Percentiles rank a stretch among this genome's conserved stretches.
Conservation (phyloP, 2,888 invertebrate genomes). For the Dasypogon diadema region DNA sequence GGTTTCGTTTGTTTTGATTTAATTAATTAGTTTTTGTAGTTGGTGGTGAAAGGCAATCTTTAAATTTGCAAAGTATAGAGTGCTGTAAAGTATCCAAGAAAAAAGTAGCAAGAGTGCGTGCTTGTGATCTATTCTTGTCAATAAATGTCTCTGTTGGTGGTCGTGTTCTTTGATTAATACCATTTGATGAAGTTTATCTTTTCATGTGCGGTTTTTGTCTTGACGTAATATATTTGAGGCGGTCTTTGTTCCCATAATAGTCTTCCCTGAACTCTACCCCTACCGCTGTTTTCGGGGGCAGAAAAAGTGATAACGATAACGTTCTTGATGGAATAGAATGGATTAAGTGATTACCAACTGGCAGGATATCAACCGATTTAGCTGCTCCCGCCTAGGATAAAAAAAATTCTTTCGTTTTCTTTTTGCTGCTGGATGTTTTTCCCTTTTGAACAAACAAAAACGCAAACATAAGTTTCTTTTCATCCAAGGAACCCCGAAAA, state of each 20-base stretch:
- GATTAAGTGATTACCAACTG: constrained; percentile 54
- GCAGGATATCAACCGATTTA: constrained; percentile 36
- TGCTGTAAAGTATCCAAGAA: constrained; percentile 12
- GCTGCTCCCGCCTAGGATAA: constrained; percentile 3
- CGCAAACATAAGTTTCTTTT: constrained; percentile 15
- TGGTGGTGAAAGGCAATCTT: constrained; percentile 16
- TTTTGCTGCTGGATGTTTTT: not conserved
- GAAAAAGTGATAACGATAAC: constrained; percentile 53
- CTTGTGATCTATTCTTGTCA: constrained; percentile 37
- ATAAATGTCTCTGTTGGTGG: constrained; percentile 45
- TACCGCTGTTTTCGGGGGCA: not conserved
- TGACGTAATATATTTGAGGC: constrained; percentile 37
- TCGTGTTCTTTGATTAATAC: constrained; percentile 50
- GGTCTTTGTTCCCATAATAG: constrained; percentile 32
- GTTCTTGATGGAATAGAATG: constrained; percentile 52
- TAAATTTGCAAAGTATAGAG: constrained; percentile 4
- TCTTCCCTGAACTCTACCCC: not conserved
- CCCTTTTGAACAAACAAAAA: constrained; percentile 6
- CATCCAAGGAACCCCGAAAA: constrained; percentile 3
- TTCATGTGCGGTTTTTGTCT: constrained; percentile 50
- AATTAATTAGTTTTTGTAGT: constrained; percentile 4
- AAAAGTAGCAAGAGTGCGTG: constrained; percentile 39
- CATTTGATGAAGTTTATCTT: constrained; percentile 51
- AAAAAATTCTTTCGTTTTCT: constrained; percentile 13
- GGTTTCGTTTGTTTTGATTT: constrained; percentile 36